Evolutionary conservation across 1,140 invertebrate genomes (phyloP), one percentile per base, ranked within the genome.

Genomic region (Pseudomyrmex cubaensis): DNA sequence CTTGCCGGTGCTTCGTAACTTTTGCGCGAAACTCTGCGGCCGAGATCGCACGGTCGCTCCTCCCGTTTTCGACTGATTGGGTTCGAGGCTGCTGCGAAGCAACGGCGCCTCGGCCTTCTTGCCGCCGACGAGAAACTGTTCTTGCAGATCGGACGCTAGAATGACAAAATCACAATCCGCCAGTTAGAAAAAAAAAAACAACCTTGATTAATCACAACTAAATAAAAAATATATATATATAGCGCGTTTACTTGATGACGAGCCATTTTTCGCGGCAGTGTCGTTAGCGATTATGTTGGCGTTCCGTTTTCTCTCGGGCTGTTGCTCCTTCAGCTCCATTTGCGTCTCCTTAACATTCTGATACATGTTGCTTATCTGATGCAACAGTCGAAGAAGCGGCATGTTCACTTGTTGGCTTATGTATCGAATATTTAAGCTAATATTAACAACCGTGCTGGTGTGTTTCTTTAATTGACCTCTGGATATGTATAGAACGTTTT

Each of bases 331-430:
- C 66, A 99, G 95, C 89, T 99, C 98, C 89, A 97, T 97, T 92
- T 98, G 97, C 1, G 98, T 99, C 91, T 99, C 98, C 91, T 98
- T 98, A 4, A 99, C 98, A 94, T 99, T 99, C 93, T 98, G 98
- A 94, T 99, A 99, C 98, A 99, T 99, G 84, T 98, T 99, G 86
- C 97, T 98, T 86, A 99, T 98, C 94, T 99, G 99, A 95, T 99
- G 98, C 56, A 99, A 95, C 25, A 99, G 95, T 75, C 99, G 95
- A 25, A 99, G 93, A 54, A 99, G 94, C 0, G 98, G 98, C 98
- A 99, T 99, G 92, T 99, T 99, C 8, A 98, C 97, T 94, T 98
- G 97, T 90, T 98, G 98, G 75, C 97, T 97, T 88, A 98, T 98
- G 89, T 97, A 98, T 66, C 97, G 95, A 52, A 98, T 96, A 93